phyloP scores from a whole-genome alignment of 2,797 vertebrate genomes.

The Bradypus variegatus region DNA sequence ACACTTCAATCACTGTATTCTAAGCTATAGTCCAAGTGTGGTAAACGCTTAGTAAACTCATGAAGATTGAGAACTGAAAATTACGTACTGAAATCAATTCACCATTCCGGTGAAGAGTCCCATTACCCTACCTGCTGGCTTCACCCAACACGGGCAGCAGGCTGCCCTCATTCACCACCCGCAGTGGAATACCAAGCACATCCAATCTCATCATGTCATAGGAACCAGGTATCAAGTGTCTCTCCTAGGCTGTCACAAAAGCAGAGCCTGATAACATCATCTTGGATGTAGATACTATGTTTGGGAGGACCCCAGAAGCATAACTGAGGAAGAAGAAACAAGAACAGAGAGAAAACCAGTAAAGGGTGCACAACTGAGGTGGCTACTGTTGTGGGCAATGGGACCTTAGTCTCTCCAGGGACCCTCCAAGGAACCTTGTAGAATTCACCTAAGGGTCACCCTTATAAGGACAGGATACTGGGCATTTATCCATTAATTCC shows the following conservation, averaged over 20 bases:
- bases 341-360: neutral
- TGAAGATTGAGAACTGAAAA: neutral
- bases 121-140: neutral
- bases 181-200: neutral
- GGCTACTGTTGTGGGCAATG: neutral
- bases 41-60: neutral
- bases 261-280: neutral
- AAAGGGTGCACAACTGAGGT: neutral
- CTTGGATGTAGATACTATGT: neutral
- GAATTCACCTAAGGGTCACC: neutral
- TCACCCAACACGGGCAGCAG: neutral
- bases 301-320: neutral
- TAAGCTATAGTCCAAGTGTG: too few relatives aligned
- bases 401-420: neutral
- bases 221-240: neutral
- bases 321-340: neutral
- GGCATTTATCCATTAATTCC: neutral
- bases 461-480: neutral
- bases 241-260: neutral
- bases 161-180: neutral
- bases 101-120: neutral
- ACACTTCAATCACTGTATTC: too few relatives aligned
- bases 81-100: neutral
- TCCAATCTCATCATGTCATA: neutral
- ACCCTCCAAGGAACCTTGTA: neutral